phyloP scores from a whole-genome alignment of 2,888 invertebrate genomes.

The Tiphia femorata region DNA sequence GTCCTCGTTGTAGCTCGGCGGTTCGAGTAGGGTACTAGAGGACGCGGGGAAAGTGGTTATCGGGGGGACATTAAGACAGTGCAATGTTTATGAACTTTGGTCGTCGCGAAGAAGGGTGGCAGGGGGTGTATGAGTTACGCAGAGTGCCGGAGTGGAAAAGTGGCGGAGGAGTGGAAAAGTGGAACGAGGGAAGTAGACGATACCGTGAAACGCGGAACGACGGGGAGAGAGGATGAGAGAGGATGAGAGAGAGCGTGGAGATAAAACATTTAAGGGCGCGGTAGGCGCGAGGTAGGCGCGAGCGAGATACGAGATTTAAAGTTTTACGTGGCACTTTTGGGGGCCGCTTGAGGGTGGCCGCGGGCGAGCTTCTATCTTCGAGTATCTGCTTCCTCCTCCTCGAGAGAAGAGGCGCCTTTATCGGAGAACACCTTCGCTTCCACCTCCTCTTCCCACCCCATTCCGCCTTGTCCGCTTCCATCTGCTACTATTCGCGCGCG shows the following conservation, averaged over 20 bases:
- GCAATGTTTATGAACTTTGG: not conserved
- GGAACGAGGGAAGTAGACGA: conserved; percentile 8
- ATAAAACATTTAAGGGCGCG: conserved; percentile 33
- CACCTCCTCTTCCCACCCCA: not conserved
- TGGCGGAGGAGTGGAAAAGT: conserved; percentile 8
- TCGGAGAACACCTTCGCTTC: not conserved
- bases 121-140: not conserved
- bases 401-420: conserved; percentile 24
- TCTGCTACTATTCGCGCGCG: not conserved
- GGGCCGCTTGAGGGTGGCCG: conserved; percentile 31
- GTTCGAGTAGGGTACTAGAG: too few species aligned
- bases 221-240: not conserved
- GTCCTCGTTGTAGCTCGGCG: too few species aligned
- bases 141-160: not conserved
- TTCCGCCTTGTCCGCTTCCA: not conserved
- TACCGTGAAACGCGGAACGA: not conserved
- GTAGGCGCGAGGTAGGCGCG: conserved; percentile 34
- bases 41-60: not conserved
- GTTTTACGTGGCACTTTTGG: conserved; percentile 45
- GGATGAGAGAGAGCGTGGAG: not conserved
- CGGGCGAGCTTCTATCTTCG: conserved; percentile 36
- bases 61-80: not conserved
- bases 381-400: conserved; percentile 26
- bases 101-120: not conserved
- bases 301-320: conserved; percentile 51